These are phyloP conservation scores for Leptoclinus maculatus DNA, from an alignment of 2,797 vertebrate species.

Conservation along the genomic window DNA sequence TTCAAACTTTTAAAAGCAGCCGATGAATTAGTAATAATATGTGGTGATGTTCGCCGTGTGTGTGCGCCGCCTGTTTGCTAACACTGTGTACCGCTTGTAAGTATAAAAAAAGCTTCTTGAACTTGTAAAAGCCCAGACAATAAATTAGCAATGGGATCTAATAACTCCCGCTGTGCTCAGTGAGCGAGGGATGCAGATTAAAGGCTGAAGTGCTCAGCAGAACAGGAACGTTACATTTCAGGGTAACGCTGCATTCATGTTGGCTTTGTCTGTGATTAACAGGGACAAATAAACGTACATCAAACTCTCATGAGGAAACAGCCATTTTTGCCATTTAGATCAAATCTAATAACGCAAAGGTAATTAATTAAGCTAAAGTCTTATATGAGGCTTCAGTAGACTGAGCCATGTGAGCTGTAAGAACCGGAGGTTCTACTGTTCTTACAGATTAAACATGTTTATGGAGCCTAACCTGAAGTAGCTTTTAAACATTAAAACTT, in stretches of 20 bases:
- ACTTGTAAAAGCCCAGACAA: conserved; percentile 45
- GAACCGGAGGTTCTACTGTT: no score
- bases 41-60: conserved; percentile 6
- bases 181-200: conserved; percentile 3
- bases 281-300: neutral
- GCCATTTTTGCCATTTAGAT: no score
- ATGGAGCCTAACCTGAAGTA: no score
- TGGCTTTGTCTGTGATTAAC: neutral
- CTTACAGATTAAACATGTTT: no score
- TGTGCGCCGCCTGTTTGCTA: conserved; percentile 14
- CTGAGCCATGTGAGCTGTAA: no score
- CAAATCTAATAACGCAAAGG: no score
- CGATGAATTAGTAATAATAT: conserved; percentile 51
- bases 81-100: conserved; percentile 13
- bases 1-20: conserved; percentile 58
- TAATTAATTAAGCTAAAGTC: no score
- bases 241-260: neutral
- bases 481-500: no score
- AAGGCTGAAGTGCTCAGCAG: neutral
- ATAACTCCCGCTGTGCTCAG: conserved; percentile 28
- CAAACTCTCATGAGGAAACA: neutral
- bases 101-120: conserved; percentile 46
- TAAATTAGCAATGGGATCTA: conserved; percentile 49
- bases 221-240: neutral
- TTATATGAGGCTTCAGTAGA: no score